These are phyloP conservation scores for Rhingia campestris DNA, from an alignment of 2,888 invertebrate species.

Conservation along the genomic window DNA sequence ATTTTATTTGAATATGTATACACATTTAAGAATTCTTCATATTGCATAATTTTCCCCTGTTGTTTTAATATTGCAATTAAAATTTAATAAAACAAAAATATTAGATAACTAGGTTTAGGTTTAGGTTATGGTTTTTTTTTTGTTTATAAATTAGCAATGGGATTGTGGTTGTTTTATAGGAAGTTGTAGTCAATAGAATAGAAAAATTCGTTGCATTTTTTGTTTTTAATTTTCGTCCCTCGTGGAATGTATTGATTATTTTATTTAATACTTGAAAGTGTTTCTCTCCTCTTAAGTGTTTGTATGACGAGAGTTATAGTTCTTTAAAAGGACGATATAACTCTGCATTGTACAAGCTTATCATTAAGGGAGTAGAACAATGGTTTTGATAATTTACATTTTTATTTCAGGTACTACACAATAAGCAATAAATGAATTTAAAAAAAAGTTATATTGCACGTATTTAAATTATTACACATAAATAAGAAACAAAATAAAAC, in stretches of 20 bases:
- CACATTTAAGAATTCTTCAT: slow-evolving; percentile 46
- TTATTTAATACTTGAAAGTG: slow-evolving; percentile 62
- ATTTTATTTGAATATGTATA: slow-evolving; percentile 49
- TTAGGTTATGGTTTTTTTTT: no score
- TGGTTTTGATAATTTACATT: slow-evolving; percentile 38
- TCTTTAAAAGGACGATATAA: slow-evolving; percentile 3
- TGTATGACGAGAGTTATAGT: slow-evolving; percentile 14
- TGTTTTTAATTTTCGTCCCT: slow-evolving; percentile 28
- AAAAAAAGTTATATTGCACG: slow-evolving; percentile 68
- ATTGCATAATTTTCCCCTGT: slow-evolving; percentile 69
- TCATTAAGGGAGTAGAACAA: slow-evolving; percentile 15
- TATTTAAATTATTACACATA: slow-evolving; percentile 28
- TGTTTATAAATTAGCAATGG: slow-evolving; percentile 56
- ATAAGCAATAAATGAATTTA: slow-evolving; percentile 65
- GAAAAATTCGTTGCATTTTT: slow-evolving; percentile 69
- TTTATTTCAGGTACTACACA: slow-evolving; percentile 67
- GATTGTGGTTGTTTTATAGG: slow-evolving; percentile 65
- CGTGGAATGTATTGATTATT: slow-evolving; percentile 61
- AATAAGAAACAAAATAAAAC: slow-evolving; percentile 31
- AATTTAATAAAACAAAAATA: slow-evolving; percentile 35
- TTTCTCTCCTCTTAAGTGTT: slow-evolving; percentile 13
- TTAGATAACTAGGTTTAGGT: slow-evolving; percentile 28
- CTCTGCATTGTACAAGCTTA: not conserved
- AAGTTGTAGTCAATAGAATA: slow-evolving; percentile 54
- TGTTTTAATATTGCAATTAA: slow-evolving; percentile 63